Evolutionary conservation across 2,888 invertebrate species (phyloP).

Genomic region (Drosophila picticornis): DNA sequence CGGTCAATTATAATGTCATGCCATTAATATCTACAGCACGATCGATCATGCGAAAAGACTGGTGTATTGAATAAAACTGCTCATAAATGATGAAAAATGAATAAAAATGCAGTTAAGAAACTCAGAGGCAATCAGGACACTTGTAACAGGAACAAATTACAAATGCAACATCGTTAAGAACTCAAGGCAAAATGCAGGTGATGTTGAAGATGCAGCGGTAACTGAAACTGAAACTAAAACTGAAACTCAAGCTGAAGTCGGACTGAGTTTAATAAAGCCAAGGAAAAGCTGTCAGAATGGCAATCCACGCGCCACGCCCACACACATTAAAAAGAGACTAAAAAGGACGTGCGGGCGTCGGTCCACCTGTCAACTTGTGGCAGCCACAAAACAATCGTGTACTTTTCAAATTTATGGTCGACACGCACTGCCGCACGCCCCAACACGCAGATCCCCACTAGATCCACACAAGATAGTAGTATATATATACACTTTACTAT

Average conservation of each 20-base stretch:
- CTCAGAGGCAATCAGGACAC: constrained; percentile 49
- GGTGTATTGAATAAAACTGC: constrained; percentile 76
- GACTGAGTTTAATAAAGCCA: constrained; percentile 60
- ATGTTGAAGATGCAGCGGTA: constrained; percentile 18
- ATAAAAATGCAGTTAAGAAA: constrained; percentile 25
- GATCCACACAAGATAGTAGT: background rate
- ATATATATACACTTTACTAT: background rate
- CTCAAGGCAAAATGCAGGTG: constrained; percentile 52
- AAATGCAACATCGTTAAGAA: constrained; percentile 44
- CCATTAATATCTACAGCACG: constrained; percentile 71
- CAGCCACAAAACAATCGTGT: constrained; percentile 57
- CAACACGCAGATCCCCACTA: constrained; percentile 39
- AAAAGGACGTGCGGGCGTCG: constrained; percentile 73
- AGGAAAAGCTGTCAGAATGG: constrained; percentile 68
- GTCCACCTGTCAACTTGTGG: constrained; percentile 68
- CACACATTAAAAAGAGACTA: constrained; percentile 73
- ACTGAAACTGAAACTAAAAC: background rate
- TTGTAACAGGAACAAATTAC: constrained; percentile 26
- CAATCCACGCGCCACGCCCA: constrained; percentile 71
- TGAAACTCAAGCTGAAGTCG: constrained; percentile 14
- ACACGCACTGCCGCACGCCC: constrained; percentile 73
- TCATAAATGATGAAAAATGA: constrained; percentile 64
- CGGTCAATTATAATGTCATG: constrained; percentile 80
- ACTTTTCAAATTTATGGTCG: constrained; percentile 77
- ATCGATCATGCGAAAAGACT: constrained; percentile 68